Conservation (phyloP, 2,113 vertebrate species). For the Semnornis frantzii region DNA sequence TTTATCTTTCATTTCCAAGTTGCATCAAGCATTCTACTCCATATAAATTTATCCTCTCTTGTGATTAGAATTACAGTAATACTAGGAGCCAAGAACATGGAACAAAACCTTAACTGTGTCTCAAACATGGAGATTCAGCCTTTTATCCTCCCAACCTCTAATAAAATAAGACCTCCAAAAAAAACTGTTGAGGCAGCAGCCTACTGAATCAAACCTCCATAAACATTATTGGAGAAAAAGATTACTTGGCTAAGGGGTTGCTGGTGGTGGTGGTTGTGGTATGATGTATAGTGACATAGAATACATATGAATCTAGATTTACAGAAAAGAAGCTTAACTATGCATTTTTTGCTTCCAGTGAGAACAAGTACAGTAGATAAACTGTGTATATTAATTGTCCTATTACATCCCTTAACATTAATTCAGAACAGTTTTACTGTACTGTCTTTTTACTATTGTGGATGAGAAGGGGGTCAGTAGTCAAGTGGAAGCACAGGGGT, state of each 20-base stretch:
- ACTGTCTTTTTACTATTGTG: neutral
- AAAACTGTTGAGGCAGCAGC: no score
- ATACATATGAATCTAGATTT: neutral
- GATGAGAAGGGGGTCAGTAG: neutral
- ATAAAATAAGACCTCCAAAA: no score
- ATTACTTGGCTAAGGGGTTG: neutral
- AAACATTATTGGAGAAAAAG: neutral
- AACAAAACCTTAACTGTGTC: neutral
- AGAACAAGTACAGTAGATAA: neutral
- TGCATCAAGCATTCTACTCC: neutral
- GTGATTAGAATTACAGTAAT: neutral
- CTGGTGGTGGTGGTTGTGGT: neutral
- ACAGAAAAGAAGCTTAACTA: neutral
- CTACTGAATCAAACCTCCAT: neutral
- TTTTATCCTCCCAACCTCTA: neutral
- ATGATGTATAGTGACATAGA: accelerated
- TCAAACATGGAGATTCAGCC: neutral
- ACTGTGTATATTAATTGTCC: neutral
- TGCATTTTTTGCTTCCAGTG: neutral
- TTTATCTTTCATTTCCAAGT: neutral
- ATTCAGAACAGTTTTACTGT: neutral
- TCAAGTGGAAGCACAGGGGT: neutral
- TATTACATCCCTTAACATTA: neutral
- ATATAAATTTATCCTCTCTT: neutral
- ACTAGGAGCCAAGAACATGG: neutral